A percentile compares a stretch with the other conserved stretches of the same genome.
These are phyloP conservation scores for Clarias magur DNA, from an alignment of 2,113 vertebrate species.

Conservation along the genomic window DNA sequence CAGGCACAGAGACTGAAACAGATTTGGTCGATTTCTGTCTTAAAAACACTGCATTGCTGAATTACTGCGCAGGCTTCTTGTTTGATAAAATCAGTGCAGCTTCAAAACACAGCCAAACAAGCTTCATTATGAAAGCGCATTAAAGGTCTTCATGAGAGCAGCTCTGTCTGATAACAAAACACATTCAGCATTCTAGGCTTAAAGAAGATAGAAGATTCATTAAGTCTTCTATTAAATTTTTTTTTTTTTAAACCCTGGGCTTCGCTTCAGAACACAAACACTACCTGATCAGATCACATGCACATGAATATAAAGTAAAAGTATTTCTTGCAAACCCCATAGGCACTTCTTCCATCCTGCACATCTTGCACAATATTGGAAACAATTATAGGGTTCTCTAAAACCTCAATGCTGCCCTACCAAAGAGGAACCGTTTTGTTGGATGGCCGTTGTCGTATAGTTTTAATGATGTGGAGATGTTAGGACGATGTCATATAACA, in stretches of 20 bases:
- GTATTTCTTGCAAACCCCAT: not conserved
- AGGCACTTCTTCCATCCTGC: not conserved
- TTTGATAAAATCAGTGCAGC: not conserved
- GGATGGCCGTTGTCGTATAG: no score
- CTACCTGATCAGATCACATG: not conserved
- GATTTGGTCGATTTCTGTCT: not conserved
- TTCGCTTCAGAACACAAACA: not conserved
- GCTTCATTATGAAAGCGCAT: constrained; percentile 7
- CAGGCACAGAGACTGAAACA: not conserved
- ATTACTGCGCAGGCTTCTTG: not conserved
- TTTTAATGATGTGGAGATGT: no score
- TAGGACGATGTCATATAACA: no score
- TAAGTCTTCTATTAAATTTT: not conserved
- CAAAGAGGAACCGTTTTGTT: no score
- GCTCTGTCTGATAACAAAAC: not conserved
- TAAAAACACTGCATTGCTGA: not conserved
- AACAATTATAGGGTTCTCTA: not conserved
- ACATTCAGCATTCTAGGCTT: not conserved
- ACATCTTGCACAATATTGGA: not conserved
- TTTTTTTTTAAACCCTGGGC: not conserved
- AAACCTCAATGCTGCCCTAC: not conserved
- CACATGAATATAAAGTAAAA: not conserved
- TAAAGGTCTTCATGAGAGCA: not conserved
- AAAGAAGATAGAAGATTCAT: not conserved
- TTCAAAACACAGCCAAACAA: not conserved